Evolutionary conservation across 1,140 invertebrate genomes (phyloP).

Genomic region (Cheumatopsyche charites): DNA sequence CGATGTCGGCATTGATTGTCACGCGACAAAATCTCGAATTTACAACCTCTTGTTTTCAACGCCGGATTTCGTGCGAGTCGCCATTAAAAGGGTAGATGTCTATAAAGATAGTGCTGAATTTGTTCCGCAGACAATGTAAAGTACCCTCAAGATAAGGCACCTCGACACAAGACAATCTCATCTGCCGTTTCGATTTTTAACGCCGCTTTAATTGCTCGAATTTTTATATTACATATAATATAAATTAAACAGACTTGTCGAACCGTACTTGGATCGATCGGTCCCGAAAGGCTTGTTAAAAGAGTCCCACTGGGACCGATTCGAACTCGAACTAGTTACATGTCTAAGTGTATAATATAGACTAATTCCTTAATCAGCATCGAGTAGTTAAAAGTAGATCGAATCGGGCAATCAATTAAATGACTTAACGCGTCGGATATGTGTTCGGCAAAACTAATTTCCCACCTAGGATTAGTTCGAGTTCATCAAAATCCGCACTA

Average conservation of each 20-base stretch:
- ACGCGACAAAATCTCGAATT: no score
- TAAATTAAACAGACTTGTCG: no score
- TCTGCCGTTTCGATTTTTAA: not conserved
- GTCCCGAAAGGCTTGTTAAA: no score
- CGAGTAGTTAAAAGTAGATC: not conserved
- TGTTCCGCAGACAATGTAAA: slow-evolving; percentile 16
- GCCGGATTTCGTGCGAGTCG: not conserved
- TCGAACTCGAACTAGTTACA: no score
- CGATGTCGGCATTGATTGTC: no score
- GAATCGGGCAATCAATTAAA: slow-evolving; percentile 18
- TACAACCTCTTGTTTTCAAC: slow-evolving; percentile 7
- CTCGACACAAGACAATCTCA: not conserved
- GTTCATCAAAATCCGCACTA: slow-evolving; percentile 3
- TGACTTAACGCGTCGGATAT: not conserved
- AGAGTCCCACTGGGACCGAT: no score
- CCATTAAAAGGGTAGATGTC: slow-evolving; percentile 15
- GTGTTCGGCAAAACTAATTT: slow-evolving; percentile 18
- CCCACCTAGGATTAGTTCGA: not conserved
- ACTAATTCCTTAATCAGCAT: not conserved
- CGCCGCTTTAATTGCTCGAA: not conserved
- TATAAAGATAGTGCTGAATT: slow-evolving; percentile 18
- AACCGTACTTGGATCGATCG: no score
- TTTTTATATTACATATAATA: no score
- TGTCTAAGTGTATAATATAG: no score
- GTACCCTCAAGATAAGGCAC: not conserved